Base-by-base conservation (phyloP, 2,797 vertebrate species). In the Ciconia nigra region DNA sequence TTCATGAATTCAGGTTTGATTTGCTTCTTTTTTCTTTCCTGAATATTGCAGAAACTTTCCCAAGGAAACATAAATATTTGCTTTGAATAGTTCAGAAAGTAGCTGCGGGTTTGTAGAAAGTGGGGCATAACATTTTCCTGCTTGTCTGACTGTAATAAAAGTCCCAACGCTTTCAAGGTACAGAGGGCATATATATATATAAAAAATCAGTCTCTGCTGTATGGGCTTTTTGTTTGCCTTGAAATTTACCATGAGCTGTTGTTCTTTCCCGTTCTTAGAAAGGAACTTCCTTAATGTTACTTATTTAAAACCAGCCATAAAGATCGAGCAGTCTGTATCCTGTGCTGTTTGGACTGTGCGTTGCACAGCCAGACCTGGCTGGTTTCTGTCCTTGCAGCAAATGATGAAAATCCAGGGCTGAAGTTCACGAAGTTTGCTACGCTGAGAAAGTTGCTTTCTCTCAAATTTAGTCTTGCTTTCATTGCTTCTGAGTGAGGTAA, bases 401-500 rank as follows among this genome's bases (percentile, higher is more conserved):
- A 5, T 8, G 10, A 73, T 49, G 89, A 73, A 77, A 63, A 87
- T 39, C 57, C 21, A 42, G 37, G 57, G n/a, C 78, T 61, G 83
- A 74, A 87, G 73, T 73, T 85, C 46, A 54, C 55, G 21, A 33
- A 79, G 24, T 70, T 65, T 89, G 72, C 62, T 92, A 54, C 8
- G 22, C 71, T 81, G 61, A 63, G 79, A 54, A 77, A 61, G 59
- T 81, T 96, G 89, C 57, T 91, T 54, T 95, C 89, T 87, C 41
- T 81, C 73, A 82, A 67, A 62, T 86, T 94, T 87, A 73, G 88
- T 94, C 70, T 42, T 49, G 77, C 83, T 97, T 88, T 95, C 61
- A 29, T 97, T 86, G 37, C 72, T 93, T 94, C 57, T 66, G 39
- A 80, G 37, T 95, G 83, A 96, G 95, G 90, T 94, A 90, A 81